phyloP scores from a whole-genome alignment of 2,797 vertebrate genomes.

The Oreochromis grahami region DNA sequence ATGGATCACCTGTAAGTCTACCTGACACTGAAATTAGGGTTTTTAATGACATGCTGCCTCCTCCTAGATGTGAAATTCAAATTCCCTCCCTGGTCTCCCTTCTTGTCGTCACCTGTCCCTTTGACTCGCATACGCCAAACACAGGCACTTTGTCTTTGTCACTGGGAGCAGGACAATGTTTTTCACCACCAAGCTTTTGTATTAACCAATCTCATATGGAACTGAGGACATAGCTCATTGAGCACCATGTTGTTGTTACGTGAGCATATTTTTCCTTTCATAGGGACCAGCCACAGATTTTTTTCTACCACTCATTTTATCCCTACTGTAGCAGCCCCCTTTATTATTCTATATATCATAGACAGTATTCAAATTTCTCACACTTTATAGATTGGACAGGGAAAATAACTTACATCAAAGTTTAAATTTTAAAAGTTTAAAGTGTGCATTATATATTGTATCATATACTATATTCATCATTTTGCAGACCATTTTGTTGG shows the following conservation, averaged over 20 bases:
- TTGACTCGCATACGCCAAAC: constrained; percentile 87
- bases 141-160: constrained; percentile 97
- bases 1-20: constrained; percentile 96
- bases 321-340: constrained; percentile 9
- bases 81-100: constrained; percentile 91
- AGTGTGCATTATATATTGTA: neutral
- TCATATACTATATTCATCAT: neutral
- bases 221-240: constrained; percentile 97
- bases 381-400: neutral
- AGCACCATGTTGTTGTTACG: constrained; percentile 86
- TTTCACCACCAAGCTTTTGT: constrained; percentile 94
- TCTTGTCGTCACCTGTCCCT: constrained; percentile 89
- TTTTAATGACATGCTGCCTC: constrained; percentile 96
- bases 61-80: constrained; percentile 95
- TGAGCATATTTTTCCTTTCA: constrained; percentile 71
- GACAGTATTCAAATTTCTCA: neutral
- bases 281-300: constrained; percentile 57
- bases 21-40: constrained; percentile 95
- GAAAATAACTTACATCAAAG: neutral
- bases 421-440: neutral
- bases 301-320: constrained; percentile 50
- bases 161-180: constrained; percentile 93
- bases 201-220: constrained; percentile 98
- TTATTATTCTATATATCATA: constrained; percentile 16
- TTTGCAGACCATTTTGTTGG: neutral